Percentiles rank a stretch among this genome's conserved stretches.
phyloP scores from a whole-genome alignment of 1,140 invertebrate genomes.

The Caerostris extrusa region DNA sequence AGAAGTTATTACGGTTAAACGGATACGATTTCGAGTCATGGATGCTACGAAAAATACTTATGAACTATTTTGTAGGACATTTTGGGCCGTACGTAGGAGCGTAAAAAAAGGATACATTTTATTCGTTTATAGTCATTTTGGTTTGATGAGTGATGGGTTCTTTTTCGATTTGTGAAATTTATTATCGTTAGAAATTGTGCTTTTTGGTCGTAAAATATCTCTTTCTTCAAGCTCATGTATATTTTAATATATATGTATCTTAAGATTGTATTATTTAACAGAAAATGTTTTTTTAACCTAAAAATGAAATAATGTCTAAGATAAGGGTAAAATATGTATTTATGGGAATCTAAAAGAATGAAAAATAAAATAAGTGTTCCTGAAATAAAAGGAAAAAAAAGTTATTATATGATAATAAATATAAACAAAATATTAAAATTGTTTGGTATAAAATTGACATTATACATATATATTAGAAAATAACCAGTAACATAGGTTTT shows the following conservation, averaged over 20 bases:
- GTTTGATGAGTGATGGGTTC: background rate
- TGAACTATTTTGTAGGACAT: background rate
- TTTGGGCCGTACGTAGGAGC: background rate
- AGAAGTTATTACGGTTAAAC: conserved; percentile 22
- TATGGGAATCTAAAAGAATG: too few species aligned
- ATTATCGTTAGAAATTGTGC: background rate
- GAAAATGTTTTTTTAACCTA: too few species aligned
- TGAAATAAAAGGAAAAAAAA: too few species aligned
- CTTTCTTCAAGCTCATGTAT: background rate
- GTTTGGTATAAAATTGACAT: too few species aligned
- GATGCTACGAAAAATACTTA: conserved; percentile 7
- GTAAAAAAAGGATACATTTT: background rate
- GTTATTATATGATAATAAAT: too few species aligned
- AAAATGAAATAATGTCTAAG: too few species aligned
- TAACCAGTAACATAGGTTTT: too few species aligned
- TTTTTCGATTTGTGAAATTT: background rate
- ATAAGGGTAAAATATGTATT: too few species aligned
- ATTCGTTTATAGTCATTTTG: background rate
- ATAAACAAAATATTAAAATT: too few species aligned
- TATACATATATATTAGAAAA: too few species aligned
- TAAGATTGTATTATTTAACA: too few species aligned
- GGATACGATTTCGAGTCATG: conserved; percentile 1
- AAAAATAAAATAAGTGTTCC: too few species aligned
- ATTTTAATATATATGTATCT: background rate
- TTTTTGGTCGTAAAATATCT: background rate